Conservation (phyloP, 1,140 invertebrate genomes). For the Ceratosolen fusciceps region DNA sequence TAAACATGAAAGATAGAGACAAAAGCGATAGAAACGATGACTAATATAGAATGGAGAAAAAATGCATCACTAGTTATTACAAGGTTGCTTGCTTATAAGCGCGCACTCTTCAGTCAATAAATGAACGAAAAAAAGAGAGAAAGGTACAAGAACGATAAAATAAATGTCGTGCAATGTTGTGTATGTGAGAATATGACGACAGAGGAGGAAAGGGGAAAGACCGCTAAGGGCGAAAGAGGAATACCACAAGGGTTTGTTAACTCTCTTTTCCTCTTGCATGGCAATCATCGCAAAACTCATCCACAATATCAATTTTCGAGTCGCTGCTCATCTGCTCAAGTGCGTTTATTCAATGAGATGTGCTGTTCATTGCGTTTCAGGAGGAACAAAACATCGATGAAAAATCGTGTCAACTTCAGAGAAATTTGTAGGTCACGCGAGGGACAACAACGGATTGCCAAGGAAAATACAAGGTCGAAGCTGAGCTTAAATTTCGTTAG, state of each 20-base stretch:
- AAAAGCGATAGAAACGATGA: not conserved
- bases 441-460: not conserved
- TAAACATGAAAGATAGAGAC: not conserved
- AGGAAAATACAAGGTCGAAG: not conserved
- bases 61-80: not conserved
- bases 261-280: constrained; percentile 3
- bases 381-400: constrained; percentile 8
- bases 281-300: constrained; percentile 36
- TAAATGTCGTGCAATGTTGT: constrained; percentile 45
- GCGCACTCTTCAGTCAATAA: not conserved
- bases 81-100: not conserved
- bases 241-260: not conserved
- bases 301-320: constrained; percentile 26
- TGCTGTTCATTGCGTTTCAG: not conserved
- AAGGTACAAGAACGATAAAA: not conserved
- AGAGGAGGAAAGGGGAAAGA: not conserved
- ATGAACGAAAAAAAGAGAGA: not conserved
- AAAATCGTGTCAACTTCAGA: constrained; percentile 7
- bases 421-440: constrained; percentile 16
- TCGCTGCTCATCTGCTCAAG: not conserved
- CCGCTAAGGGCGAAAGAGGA: not conserved
- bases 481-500: not conserved
- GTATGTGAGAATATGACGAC: not conserved
- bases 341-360: not conserved
- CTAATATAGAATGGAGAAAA: constrained; percentile 9